phyloP scores from a whole-genome alignment of 2,113 vertebrate genomes.

The Peromyscus polionotus region DNA sequence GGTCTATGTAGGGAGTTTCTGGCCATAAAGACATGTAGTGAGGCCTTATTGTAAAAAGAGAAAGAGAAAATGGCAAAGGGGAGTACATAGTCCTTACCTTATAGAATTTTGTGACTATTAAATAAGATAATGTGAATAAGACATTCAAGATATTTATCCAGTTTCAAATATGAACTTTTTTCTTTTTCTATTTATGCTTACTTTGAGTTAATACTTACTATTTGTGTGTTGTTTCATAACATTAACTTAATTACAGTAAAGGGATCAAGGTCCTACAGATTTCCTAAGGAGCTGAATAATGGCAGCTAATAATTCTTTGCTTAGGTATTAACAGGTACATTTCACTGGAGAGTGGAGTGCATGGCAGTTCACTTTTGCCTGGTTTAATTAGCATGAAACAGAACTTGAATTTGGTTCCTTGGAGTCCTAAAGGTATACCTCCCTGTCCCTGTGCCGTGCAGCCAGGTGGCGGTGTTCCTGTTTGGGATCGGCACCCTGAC shows the following conservation, averaged over 20 bases:
- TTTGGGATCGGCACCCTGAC: not conserved
- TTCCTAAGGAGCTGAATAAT: not conserved
- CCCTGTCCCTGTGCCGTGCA: not conserved
- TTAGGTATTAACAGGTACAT: not conserved
- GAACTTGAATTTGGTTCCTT: not conserved
- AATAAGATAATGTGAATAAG: not conserved
- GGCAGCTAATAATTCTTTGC: not conserved
- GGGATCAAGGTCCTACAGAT: not conserved
- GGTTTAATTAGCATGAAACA: not conserved
- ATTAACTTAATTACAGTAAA: not conserved
- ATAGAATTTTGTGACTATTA: not conserved
- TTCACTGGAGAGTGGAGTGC: not conserved
- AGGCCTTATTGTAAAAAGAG: not conserved
- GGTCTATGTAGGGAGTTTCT: not conserved
- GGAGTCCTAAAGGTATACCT: not conserved
- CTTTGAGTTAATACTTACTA: not conserved
- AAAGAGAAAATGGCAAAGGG: not conserved
- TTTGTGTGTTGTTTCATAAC: not conserved
- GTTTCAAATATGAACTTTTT: not conserved
- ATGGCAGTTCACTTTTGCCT: not conserved
- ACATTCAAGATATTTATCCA: not conserved
- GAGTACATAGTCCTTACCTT: not conserved
- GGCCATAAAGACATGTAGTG: not conserved
- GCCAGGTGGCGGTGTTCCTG: slow-evolving; percentile 61
- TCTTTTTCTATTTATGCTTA: not conserved